Percentiles rank a stretch among this genome's conserved stretches.
Evolutionary conservation across 2,888 invertebrate species (phyloP).

Genomic region (Lissocephala sabroskyi): DNA sequence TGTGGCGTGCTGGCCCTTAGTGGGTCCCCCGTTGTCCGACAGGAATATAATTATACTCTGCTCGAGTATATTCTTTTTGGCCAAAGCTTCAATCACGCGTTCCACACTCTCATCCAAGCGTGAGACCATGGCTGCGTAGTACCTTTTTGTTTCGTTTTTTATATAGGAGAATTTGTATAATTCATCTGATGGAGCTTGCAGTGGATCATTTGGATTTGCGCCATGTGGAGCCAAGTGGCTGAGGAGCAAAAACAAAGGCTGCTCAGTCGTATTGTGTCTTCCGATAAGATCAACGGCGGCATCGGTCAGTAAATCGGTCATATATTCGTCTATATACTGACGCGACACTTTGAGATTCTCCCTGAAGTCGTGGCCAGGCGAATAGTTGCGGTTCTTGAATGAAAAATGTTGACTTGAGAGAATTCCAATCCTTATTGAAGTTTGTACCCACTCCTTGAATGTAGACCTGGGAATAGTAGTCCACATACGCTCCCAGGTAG

Average conservation of each 20-base stretch:
- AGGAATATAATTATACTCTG: slow-evolving; percentile 89
- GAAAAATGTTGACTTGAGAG: too few species aligned
- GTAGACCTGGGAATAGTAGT: too few species aligned
- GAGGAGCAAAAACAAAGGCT: slow-evolving; percentile 85
- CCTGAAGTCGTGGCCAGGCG: slow-evolving; percentile 75
- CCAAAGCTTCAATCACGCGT: slow-evolving; percentile 80
- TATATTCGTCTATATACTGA: slow-evolving; percentile 75
- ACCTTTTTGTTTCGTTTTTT: slow-evolving; percentile 77
- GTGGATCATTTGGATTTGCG: slow-evolving; percentile 78
- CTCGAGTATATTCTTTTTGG: slow-evolving; percentile 79
- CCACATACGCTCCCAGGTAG: slow-evolving; percentile 86
- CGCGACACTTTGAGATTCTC: slow-evolving; percentile 75
- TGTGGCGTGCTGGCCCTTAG: slow-evolving; percentile 81
- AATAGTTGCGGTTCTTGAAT: too few species aligned
- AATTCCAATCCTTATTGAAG: too few species aligned
- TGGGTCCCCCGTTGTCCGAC: slow-evolving; percentile 91
- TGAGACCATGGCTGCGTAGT: slow-evolving; percentile 88
- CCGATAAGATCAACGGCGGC: slow-evolving; percentile 77
- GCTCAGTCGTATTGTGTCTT: slow-evolving; percentile 16
- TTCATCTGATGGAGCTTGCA: slow-evolving; percentile 83
- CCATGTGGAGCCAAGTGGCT: slow-evolving; percentile 87
- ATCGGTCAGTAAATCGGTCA: slow-evolving; percentile 80
- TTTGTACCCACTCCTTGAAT: too few species aligned
- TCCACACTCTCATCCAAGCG: slow-evolving; percentile 90
- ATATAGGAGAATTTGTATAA: slow-evolving; percentile 80